Percentiles rank a stretch among this genome's conserved stretches.
Conservation (phyloP, 37 sponge, comb jelly and placozoan genomes). For the Petrosia ficiformis region DNA sequence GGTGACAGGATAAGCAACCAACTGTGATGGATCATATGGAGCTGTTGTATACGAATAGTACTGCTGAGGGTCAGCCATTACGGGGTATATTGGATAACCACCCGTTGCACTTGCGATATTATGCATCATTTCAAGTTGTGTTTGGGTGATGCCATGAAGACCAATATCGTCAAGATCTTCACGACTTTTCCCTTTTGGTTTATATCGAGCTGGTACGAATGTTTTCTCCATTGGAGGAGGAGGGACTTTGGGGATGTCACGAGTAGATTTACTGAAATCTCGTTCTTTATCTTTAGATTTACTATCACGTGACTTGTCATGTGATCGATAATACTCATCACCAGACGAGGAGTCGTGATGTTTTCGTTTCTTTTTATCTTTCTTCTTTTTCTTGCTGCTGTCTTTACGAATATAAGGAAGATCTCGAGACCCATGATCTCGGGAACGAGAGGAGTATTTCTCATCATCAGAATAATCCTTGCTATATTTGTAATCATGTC, state of each 20-base stretch:
- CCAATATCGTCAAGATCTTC: not conserved
- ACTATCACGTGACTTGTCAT: not conserved
- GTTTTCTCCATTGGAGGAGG: slow-evolving; percentile 3
- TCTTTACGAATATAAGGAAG: not conserved
- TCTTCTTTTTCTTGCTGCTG: not conserved
- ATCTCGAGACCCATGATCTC: not conserved
- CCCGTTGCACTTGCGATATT: not conserved
- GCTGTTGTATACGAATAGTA: not conserved
- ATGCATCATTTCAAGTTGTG: not conserved
- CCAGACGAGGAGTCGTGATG: not conserved
- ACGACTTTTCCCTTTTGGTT: not conserved
- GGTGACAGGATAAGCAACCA: too few relatives aligned
- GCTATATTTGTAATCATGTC: not conserved
- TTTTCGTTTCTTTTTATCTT: not conserved
- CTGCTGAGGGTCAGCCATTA: not conserved
- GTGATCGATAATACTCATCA: not conserved
- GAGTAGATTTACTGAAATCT: not conserved
- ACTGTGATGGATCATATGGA: too few relatives aligned
- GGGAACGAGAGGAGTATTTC: not conserved
- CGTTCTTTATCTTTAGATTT: not conserved
- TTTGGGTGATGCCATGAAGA: not conserved
- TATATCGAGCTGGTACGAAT: slow-evolving; percentile 7
- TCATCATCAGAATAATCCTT: not conserved
- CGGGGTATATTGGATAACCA: not conserved
- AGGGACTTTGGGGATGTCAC: not conserved